Base-by-base conservation (phyloP, 2,797 vertebrate genomes). In the Anguilla megastoma region DNA sequence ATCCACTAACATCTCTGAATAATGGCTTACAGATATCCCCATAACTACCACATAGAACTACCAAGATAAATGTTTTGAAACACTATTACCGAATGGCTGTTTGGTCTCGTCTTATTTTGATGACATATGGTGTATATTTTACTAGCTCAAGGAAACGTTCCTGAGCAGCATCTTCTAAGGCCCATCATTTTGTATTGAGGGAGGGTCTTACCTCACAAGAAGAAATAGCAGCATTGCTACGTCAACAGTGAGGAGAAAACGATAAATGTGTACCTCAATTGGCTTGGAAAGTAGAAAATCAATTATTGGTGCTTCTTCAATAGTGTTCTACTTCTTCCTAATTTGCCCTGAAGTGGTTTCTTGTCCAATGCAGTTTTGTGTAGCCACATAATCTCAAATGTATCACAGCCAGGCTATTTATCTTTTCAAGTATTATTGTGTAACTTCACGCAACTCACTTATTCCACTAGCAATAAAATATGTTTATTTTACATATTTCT, bases 41-140 rank as follows among this genome's bases (percentile, higher is more conserved):
- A 45, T 80, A 9, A 80, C 33, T 48, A 16, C 18, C 41, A 48
- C 36, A 24, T 9, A 79, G 16, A 80, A 80, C 76, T 80, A 36
- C 76, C 76, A 80, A 80, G 76, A 45, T 41, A 48, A 80, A 80
- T 80, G 41, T 80, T 80, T 80, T 45, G 16, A 80, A 48, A 80
- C 41, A 24, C 36, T 80, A 80, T 80, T 45, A 80, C 76, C 7
- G 76, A 48, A 48, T 80, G 9, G 36, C 76, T 45, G 36, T 84
- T 52, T 84, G 52, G 27, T 84, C 9, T 84, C 50, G 56, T 56
- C 83, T 84, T 84, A 56, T 84, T 84, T 56, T 16, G 50, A 52
- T 84, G 83, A 84, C 83, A 84, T 54, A 84, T 56, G 52, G 83
- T 54, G 83, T 30, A 56, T 85, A 60, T 58, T 33, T 85, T 85